Conservation (phyloP, 2,888 invertebrate species). For the Gasteruption jaculator region DNA sequence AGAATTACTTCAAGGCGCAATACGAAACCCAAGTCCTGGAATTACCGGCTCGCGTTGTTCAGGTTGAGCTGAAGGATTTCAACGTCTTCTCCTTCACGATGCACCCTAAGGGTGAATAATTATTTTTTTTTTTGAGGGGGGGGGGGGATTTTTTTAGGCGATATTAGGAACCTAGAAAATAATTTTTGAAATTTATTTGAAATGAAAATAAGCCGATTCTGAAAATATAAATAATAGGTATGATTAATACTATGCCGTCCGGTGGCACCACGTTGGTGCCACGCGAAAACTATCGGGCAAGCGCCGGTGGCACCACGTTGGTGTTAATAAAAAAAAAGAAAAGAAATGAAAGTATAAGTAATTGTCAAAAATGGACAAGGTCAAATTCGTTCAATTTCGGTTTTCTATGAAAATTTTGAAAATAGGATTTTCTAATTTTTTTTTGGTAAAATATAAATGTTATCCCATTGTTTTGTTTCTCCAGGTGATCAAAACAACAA, state of each 20-base stretch:
- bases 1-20: constrained; percentile 56
- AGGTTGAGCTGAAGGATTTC: constrained; percentile 57
- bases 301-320: no score
- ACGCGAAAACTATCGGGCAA: no score
- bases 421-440: background rate
- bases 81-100: constrained; percentile 58
- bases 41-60: constrained; percentile 53
- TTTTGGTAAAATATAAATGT: constrained; percentile 1
- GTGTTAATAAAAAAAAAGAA: no score
- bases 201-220: no score
- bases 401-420: background rate
- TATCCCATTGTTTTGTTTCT: constrained; percentile 15
- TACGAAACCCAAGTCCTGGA: constrained; percentile 55
- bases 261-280: no score
- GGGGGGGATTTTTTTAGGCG: no score
- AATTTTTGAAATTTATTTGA: background rate
- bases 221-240: no score
- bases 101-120: constrained; percentile 55
- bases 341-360: no score
- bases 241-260: no score
- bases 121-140: background rate
- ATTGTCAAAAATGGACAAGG: no score
- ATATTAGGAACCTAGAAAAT: no score
- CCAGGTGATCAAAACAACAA: constrained; percentile 54
- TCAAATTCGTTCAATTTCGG: constrained; percentile 6